Evolutionary conservation across 2,888 invertebrate species (phyloP), one percentile per base, ranked within the genome.

Genomic region (Cremastobaeus sp.): DNA sequence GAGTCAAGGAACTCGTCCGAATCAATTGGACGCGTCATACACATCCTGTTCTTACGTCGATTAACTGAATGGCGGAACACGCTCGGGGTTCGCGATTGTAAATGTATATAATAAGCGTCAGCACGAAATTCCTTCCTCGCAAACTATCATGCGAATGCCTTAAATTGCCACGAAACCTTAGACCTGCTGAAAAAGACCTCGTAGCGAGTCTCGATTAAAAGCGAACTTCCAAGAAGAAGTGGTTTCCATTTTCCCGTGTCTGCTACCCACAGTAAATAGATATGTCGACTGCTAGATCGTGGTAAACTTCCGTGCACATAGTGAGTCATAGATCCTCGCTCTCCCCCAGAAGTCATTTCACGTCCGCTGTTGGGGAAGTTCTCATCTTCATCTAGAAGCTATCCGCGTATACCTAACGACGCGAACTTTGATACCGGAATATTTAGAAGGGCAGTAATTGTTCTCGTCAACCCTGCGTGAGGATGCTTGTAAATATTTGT

Each of bases 381-480:
- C 48, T 62, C 60, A 68, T 74, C 73, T 68, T 74, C 73, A 59
- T 57, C 62, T 55, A 43, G 35, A 57, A 37, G 60, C 50, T 73
- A 47, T 54, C 32, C 37, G 50, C 32, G 55, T 62, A 52, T 73
- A 50, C 35, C 57, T 60, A 60, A 62, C 73, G 68, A 73, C 47
- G 52, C 59, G 64, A 68, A 66, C 66, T 62, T 68, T 62, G 73
- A 68, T 73, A 35, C 32, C 57, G 15, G 68, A 66, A 66, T 68
- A 66, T 73, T 73, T 55, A 50, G 62, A 21, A 62, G 57, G 60
- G 62, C 64, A 59, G 68, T 69, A 74, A 74, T 74, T 74, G 74
- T 69, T 74, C 68, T 66, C 73, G 68, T 52, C 68, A 73, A 68
- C 41, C 68, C 68, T 12, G 66, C 48, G 37, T 9, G 30, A 66